A percentile compares a stretch with the other conserved stretches of the same genome.
Conservation (phyloP, 1,140 invertebrate species). For the Colletes latitarsis region DNA sequence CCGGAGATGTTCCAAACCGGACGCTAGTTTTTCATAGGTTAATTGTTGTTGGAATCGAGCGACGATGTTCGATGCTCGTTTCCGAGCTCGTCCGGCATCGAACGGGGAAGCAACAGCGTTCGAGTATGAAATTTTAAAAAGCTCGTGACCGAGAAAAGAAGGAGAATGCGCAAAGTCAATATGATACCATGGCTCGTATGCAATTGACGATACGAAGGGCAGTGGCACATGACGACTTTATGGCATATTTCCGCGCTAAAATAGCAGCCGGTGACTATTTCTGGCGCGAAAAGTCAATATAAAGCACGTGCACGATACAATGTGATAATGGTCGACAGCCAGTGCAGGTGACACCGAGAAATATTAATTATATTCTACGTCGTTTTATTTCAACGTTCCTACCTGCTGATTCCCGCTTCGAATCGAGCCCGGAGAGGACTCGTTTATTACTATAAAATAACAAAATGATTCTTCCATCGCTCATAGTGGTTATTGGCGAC, state of each 20-base stretch:
- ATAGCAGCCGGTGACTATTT: constrained; percentile 22
- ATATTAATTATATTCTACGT: not conserved
- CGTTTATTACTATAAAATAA: too few relatives aligned
- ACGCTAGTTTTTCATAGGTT: too few relatives aligned
- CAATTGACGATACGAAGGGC: not conserved
- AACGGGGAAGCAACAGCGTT: too few relatives aligned
- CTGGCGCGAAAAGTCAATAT: constrained; percentile 13
- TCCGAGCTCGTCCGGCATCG: too few relatives aligned
- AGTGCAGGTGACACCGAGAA: not conserved
- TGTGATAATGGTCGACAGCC: not conserved
- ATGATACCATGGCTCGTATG: not conserved
- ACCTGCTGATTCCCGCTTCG: too few relatives aligned
- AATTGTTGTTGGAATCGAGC: too few relatives aligned
- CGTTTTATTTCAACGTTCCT: not conserved
- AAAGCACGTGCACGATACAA: constrained; percentile 1
- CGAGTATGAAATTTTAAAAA: too few relatives aligned
- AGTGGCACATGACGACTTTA: constrained; percentile 25
- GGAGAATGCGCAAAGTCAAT: not conserved
- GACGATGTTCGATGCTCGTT: too few relatives aligned
- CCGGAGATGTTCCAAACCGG: too few relatives aligned
- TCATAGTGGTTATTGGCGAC: too few relatives aligned
- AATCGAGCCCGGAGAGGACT: not conserved
- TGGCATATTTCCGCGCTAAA: constrained; percentile 28
- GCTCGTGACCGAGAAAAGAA: not conserved
- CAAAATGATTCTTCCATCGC: too few relatives aligned